Base-by-base conservation (phyloP, 92 coral and sea anemone genomes). In the Epizoanthus rinbou region DNA sequence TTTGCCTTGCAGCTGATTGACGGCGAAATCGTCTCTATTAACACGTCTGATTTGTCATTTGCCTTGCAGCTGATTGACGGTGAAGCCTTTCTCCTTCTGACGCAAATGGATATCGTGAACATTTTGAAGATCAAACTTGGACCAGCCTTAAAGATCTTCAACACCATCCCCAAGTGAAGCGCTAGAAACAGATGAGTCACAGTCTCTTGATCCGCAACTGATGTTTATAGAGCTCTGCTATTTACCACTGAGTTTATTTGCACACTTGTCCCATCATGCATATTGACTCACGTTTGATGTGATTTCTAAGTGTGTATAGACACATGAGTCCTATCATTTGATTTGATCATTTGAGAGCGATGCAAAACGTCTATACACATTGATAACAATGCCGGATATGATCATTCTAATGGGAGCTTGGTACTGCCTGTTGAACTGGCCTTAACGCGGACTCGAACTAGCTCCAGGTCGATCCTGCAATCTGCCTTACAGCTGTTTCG, bases 91-190 rank as follows among this genome's bases (percentile, higher is more conserved):
- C 92, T 95, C 15, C 85, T 95, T n/a, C 88, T 95, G 57, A 94
- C 92, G 11, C 98, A 95, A 88, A 91, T 90, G 83, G 98, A 95
- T 64, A 90, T 95, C 17, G 98, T 95, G 10, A 95, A 93, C 75
- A 93, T 95, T 35, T 62, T 95, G 84, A 95, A 95, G 81, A 89
- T 95, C 81, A 95, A 95, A 83, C 91, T 95, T 18, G 98, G 98
- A 10, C 98, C 98, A 52, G 98, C 98, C 52, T 92, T 95, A 2
- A 95, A 95, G 88, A 95, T 95, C 47, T 93, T 84, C 87, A 93
- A 92, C 88, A 93, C 95, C 17, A 95, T 95, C 47, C 93, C 96
- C 73, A 95, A 93, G 71, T 78, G 73, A 66, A 31, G 18, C 11
- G n/a, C 39, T 15, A 23, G 2, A n/a, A 66, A 50, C 54, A 50